These are phyloP conservation scores for Netelia virgata DNA, from an alignment of 2,888 invertebrate species.

Conservation along the genomic window DNA sequence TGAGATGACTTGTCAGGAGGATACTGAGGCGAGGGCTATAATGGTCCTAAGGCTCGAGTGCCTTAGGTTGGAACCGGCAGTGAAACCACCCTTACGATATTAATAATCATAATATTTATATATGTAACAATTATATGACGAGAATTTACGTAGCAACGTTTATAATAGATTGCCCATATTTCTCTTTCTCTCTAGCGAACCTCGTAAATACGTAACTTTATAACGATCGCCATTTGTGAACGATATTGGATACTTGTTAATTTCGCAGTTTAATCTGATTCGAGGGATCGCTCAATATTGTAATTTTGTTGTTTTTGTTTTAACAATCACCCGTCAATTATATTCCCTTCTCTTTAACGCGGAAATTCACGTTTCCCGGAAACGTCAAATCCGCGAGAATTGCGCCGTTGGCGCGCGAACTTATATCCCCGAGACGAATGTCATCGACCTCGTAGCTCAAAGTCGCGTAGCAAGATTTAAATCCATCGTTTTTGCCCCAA, in stretches of 20 bases:
- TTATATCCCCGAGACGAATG: slow-evolving; percentile 13
- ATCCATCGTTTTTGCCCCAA: slow-evolving; percentile 1
- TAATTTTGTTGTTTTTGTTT: background rate
- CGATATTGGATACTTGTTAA: background rate
- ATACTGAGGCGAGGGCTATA: no score
- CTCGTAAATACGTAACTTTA: background rate
- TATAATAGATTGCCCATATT: background rate
- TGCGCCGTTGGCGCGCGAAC: slow-evolving; percentile 44
- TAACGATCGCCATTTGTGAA: background rate
- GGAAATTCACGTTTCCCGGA: slow-evolving; percentile 50
- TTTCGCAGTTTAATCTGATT: background rate
- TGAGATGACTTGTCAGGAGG: no score
- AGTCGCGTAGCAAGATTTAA: background rate
- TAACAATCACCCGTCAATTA: background rate
- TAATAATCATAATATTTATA: no score
- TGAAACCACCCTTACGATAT: no score
- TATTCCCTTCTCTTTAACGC: background rate
- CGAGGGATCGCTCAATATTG: background rate
- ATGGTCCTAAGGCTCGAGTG: no score
- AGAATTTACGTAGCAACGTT: background rate
- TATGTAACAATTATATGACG: background rate
- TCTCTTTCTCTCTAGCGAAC: background rate
- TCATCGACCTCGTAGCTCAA: slow-evolving; percentile 39
- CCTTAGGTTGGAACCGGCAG: no score
- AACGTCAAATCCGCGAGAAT: slow-evolving; percentile 36